phyloP scores from a whole-genome alignment of 2,797 vertebrate genomes.

The Macroramphosus scolopax region DNA sequence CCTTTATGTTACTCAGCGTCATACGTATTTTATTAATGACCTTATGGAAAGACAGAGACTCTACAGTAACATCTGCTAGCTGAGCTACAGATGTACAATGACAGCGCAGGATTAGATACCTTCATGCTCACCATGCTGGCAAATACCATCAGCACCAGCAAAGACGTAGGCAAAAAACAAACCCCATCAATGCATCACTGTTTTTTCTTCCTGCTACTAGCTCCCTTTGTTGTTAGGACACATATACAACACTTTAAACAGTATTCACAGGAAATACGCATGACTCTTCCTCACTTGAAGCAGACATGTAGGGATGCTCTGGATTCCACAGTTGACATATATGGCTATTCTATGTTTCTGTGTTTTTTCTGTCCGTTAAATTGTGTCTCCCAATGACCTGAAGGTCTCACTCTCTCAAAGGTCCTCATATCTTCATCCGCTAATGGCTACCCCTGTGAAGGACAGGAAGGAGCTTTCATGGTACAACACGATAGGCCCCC shows the following conservation, averaged over 20 bases:
- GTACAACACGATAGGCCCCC: conserved; percentile 5
- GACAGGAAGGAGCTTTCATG: conserved; percentile 7
- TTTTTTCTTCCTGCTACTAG: not conserved
- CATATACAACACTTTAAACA: not conserved
- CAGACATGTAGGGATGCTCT: not conserved
- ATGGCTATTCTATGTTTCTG: not conserved
- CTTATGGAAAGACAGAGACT: too few relatives aligned
- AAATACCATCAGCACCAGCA: too few relatives aligned
- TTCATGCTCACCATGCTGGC: too few relatives aligned
- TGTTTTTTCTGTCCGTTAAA: not conserved
- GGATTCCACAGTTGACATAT: not conserved
- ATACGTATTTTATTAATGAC: too few relatives aligned
- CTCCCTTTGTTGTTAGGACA: not conserved
- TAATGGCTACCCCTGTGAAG: not conserved
- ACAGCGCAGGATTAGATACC: too few relatives aligned
- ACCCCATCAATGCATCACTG: too few relatives aligned
- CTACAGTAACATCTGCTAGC: too few relatives aligned
- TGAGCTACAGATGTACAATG: too few relatives aligned
- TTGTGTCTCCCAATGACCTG: not conserved
- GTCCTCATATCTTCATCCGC: too few relatives aligned
- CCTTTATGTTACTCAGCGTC: too few relatives aligned
- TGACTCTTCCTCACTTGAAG: not conserved
- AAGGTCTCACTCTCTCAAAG: conserved; percentile 1
- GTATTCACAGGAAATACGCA: not conserved
- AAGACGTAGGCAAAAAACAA: too few relatives aligned